phyloP scores from a whole-genome alignment of 2,888 invertebrate genomes.

The Tipula vernalis region DNA sequence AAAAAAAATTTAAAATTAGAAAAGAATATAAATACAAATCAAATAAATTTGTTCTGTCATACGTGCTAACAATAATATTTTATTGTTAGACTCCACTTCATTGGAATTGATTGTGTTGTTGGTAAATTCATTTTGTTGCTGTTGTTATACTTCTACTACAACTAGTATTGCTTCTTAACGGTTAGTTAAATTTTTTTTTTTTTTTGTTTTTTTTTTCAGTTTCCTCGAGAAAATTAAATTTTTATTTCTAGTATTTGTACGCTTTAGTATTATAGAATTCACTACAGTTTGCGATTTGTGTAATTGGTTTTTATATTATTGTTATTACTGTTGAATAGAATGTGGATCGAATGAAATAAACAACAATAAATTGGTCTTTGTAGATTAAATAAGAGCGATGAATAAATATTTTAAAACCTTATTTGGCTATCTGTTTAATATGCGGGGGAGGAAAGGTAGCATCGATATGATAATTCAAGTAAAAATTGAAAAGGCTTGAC shows the following conservation, averaged over 20 bases:
- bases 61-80: slow-evolving; percentile 4
- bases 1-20: background rate
- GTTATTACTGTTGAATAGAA: background rate
- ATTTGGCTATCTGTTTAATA: background rate
- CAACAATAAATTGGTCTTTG: background rate
- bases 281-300: background rate
- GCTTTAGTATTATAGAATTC: background rate
- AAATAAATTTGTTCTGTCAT: background rate
- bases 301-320: background rate
- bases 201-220: background rate
- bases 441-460: too few species aligned
- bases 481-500: too few species aligned
- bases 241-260: background rate
- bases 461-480: too few species aligned
- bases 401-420: background rate
- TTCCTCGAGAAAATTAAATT: background rate
- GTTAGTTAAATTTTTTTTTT: too few species aligned
- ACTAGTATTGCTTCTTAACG: background rate
- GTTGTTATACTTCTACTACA: background rate
- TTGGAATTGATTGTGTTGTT: background rate
- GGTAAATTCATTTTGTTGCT: background rate
- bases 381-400: background rate
- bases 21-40: background rate
- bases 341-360: background rate
- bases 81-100: background rate